Conservation (phyloP, 2,888 invertebrate species). For the Harmothoe impar region DNA sequence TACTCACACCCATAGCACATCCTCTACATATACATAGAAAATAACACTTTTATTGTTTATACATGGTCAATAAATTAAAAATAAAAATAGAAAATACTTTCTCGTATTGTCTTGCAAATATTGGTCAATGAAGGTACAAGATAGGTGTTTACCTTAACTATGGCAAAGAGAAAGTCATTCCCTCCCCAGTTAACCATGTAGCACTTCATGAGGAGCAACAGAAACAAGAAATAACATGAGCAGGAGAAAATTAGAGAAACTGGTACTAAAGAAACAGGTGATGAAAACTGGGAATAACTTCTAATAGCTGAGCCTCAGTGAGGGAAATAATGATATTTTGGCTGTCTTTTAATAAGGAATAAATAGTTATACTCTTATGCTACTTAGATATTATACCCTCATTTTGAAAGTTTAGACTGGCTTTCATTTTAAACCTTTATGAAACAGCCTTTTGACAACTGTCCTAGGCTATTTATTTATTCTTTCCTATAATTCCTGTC, state of each 20-base stretch:
- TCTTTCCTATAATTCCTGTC: no score
- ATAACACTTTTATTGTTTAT: background rate
- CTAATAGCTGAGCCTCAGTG: no score
- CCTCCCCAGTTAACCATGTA: background rate
- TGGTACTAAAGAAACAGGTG: no score
- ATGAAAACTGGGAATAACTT: no score
- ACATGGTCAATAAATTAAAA: slow-evolving; percentile 17
- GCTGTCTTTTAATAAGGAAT: no score
- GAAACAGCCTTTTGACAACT: no score
- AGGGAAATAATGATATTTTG: no score
- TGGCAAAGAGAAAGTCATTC: background rate
- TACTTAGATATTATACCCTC: no score
- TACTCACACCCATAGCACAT: background rate
- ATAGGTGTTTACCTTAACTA: background rate
- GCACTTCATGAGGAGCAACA: background rate
- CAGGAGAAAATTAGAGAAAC: background rate
- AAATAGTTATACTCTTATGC: no score
- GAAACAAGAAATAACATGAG: background rate
- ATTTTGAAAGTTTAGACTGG: no score
- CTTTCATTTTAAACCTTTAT: no score
- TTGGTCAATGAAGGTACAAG: background rate
- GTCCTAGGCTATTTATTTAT: no score
- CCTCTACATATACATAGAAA: background rate
- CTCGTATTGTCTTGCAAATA: background rate
- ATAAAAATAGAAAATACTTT: background rate